Percentiles rank a stretch among this genome's conserved stretches.
Evolutionary conservation across 1,140 invertebrate genomes (phyloP).

Genomic region (Propsilocerus akamusi): DNA sequence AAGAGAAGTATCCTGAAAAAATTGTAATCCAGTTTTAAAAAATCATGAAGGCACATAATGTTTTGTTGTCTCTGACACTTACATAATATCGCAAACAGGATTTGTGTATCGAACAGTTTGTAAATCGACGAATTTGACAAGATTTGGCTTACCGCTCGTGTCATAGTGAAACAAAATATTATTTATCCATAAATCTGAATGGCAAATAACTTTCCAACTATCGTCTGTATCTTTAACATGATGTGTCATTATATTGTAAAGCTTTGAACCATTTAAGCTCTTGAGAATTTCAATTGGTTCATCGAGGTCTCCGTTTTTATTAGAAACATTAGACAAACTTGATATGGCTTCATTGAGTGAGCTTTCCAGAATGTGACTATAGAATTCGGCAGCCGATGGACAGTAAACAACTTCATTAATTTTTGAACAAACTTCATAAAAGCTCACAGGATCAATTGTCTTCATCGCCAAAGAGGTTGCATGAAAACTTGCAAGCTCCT

Average conservation of each 20-base stretch:
- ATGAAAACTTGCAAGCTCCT: constrained; percentile 21
- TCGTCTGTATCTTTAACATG: constrained; percentile 12
- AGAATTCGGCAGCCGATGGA: constrained; percentile 17
- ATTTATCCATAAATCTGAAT: constrained; percentile 25
- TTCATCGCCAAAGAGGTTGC: constrained; percentile 18
- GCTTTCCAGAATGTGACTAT: constrained; percentile 15
- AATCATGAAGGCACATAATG: no score
- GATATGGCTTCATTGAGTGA: constrained; percentile 19
- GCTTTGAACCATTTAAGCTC: constrained; percentile 9
- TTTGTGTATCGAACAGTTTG: constrained; percentile 30
- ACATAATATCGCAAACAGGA: constrained; percentile 27
- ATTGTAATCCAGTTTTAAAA: no score
- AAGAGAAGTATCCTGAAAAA: no score
- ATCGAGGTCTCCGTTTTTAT: constrained; percentile 15
- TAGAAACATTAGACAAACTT: constrained; percentile 14
- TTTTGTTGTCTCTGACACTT: constrained; percentile 18
- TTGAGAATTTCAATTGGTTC: constrained; percentile 15
- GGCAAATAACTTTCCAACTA: constrained; percentile 19
- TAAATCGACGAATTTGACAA: constrained; percentile 29
- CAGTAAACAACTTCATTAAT: constrained; percentile 20
- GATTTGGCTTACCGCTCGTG: constrained; percentile 7
- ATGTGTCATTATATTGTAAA: constrained; percentile 14
- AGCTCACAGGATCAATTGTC: constrained; percentile 8
- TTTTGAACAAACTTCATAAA: constrained; percentile 10
- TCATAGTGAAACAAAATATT: constrained; percentile 21